Conservation (phyloP, 2,113 vertebrate species). For the Mus spicilegus region DNA sequence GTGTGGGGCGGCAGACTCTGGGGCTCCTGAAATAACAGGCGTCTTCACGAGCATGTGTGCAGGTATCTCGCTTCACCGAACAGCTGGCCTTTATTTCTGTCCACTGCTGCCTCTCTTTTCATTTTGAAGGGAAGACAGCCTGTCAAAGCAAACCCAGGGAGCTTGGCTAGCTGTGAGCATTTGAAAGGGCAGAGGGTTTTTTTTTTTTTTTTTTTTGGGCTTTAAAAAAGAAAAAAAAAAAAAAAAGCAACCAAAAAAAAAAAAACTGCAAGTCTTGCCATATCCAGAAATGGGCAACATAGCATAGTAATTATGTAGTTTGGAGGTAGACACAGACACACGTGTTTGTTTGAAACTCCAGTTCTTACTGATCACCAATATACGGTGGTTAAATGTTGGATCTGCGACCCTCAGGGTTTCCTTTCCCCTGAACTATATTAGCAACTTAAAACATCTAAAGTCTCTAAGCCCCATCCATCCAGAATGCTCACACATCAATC, state of each 20-base stretch:
- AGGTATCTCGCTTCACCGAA: neutral
- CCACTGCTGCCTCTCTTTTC: constrained; percentile 1
- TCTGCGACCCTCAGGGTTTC: neutral
- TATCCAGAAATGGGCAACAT: neutral
- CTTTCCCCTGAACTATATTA: neutral
- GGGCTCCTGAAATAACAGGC: neutral
- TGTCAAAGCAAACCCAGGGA: constrained; percentile 69
- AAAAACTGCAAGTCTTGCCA: neutral
- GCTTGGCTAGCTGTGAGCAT: constrained; percentile 42
- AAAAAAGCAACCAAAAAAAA: too few species aligned
- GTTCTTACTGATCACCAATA: neutral
- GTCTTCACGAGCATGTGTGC: fast-evolving
- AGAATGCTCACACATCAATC: neutral
- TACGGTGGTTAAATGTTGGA: neutral
- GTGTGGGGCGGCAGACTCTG: neutral
- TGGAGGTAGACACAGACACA: neutral
- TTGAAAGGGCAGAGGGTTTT: constrained; percentile 62
- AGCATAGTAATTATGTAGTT: neutral
- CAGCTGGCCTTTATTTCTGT: constrained; percentile 71
- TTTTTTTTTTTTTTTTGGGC: neutral
- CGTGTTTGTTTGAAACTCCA: neutral
- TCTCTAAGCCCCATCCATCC: neutral
- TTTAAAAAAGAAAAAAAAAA: neutral
- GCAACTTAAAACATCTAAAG: neutral
- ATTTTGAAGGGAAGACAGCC: constrained; percentile 69